phyloP scores from a whole-genome alignment of 2,113 vertebrate species.

The Empidonax alnorum region DNA sequence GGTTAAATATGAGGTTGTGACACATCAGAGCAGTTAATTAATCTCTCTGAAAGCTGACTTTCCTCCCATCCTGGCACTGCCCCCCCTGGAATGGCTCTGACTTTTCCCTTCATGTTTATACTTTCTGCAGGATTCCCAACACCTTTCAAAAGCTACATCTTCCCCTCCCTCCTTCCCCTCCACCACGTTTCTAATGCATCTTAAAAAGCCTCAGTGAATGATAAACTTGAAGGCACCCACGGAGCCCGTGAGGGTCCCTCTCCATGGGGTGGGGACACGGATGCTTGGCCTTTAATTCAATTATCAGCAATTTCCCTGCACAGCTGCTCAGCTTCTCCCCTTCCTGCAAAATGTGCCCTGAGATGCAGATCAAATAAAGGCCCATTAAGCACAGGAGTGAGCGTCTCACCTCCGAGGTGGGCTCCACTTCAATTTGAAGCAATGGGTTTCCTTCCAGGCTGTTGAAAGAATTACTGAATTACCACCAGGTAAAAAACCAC shows the following conservation, averaged over 20 bases:
- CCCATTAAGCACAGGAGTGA: slow-evolving; percentile 3
- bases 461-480: slow-evolving; percentile 7
- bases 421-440: slow-evolving; percentile 98
- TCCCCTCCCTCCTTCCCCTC: neutral
- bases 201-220: neutral
- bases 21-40: neutral
- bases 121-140: neutral
- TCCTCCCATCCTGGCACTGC: neutral
- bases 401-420: slow-evolving; percentile 91
- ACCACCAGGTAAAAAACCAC: neutral
- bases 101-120: rapidly evolving
- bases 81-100: rapidly evolving
- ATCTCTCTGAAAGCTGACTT: neutral
- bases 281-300: neutral
- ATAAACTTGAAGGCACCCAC: neutral
- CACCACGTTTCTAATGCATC: neutral
- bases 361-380: neutral
- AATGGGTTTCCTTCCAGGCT: slow-evolving; percentile 93
- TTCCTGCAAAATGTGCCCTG: neutral
- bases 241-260: neutral
- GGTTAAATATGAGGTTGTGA: neutral
- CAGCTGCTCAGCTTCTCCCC: slow-evolving; percentile 14
- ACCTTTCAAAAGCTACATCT: neutral
- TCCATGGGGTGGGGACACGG: neutral
- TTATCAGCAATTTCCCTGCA: neutral